Conservation (phyloP, 1,140 invertebrate species). For the Scaptodrosophila lebanonensis region DNA sequence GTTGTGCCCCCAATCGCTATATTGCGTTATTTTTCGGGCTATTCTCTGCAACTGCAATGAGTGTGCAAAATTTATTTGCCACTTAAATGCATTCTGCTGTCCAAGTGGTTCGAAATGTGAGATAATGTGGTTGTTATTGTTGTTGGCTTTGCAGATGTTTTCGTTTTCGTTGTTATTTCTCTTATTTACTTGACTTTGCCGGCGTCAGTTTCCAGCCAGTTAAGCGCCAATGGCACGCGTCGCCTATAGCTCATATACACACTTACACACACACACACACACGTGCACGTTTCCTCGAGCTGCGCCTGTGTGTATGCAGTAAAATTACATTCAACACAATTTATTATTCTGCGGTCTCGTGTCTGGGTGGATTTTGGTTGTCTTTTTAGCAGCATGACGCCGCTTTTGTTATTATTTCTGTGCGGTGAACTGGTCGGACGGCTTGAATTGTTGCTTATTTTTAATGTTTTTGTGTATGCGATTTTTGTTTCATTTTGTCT, state of each 20-base stretch:
- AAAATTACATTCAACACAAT: slow-evolving; percentile 39
- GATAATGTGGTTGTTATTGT: slow-evolving; percentile 17
- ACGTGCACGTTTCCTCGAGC: slow-evolving; percentile 1
- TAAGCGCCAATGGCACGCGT: too few species aligned
- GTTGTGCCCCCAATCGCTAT: too few species aligned
- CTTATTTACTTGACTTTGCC: slow-evolving; percentile 41
- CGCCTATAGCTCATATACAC: neutral
- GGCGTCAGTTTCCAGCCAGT: slow-evolving; percentile 27
- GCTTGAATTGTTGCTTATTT: too few species aligned
- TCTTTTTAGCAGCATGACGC: too few species aligned
- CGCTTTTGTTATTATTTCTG: too few species aligned
- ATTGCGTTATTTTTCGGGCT: slow-evolving; percentile 10
- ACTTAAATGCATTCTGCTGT: slow-evolving; percentile 53
- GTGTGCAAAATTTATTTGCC: slow-evolving; percentile 52
- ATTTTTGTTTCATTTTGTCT: too few species aligned
- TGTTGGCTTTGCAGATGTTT: slow-evolving; percentile 5
- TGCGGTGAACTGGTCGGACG: too few species aligned
- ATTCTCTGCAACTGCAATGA: slow-evolving; percentile 4
- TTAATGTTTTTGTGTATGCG: too few species aligned
- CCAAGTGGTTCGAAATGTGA: slow-evolving; percentile 41
- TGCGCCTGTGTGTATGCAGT: slow-evolving; percentile 35
- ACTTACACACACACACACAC: neutral
- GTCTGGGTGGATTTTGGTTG: too few species aligned
- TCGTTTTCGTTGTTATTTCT: slow-evolving; percentile 7
- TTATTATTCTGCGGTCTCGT: slow-evolving; percentile 32